Evolutionary conservation across 2,797 vertebrate genomes (phyloP).

Genomic region (Enteromius radiatus): DNA sequence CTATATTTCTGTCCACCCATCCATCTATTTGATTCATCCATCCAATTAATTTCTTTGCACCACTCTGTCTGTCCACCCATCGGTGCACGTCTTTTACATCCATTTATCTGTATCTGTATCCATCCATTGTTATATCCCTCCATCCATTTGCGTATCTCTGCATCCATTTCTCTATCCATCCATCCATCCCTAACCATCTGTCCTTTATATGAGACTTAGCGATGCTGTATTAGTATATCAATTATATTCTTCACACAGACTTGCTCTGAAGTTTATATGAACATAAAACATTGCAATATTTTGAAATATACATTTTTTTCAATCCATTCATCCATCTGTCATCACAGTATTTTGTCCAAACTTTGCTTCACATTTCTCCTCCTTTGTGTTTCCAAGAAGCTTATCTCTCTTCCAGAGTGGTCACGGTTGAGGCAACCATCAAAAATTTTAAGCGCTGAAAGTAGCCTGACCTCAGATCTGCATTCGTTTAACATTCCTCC

Average conservation of each 20-base stretch:
- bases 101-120: background rate
- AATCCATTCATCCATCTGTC: background rate
- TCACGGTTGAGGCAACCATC: constrained; percentile 28
- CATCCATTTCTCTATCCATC: background rate
- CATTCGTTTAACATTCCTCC: constrained; percentile 55
- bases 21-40: background rate
- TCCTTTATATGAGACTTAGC: background rate
- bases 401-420: constrained; percentile 33
- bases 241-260: background rate
- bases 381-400: constrained; percentile 25
- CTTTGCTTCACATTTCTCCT: constrained; percentile 22
- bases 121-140: background rate
- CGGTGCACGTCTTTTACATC: background rate
- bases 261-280: constrained; percentile 1
- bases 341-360: background rate
- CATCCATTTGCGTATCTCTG: background rate
- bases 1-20: background rate
- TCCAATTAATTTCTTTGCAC: background rate
- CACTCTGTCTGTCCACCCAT: background rate
- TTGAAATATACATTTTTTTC: background rate
- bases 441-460: constrained; percentile 7
- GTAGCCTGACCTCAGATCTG: constrained; percentile 50
- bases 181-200: background rate
- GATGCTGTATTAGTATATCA: background rate
- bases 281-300: background rate